Conservation (phyloP, 2,113 vertebrate species). For the Numenius arquata region DNA sequence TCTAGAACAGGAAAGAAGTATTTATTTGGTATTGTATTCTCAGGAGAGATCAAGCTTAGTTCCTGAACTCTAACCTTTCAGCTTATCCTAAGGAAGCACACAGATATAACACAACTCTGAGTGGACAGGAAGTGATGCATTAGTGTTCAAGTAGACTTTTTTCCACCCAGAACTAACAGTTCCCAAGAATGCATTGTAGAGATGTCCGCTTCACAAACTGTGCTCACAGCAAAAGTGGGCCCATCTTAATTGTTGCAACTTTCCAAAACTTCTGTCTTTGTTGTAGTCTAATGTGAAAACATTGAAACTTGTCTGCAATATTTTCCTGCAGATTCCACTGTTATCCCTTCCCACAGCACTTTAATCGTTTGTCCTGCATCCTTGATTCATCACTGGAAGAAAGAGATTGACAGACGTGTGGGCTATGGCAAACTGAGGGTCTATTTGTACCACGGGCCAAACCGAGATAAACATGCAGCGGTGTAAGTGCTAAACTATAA, state of each 20-base stretch:
- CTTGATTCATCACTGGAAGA: conserved; percentile 96
- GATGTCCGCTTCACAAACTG: not conserved
- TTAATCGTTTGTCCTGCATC: conserved; percentile 94
- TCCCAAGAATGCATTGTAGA: not conserved
- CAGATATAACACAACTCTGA: not conserved
- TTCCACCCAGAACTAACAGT: not conserved
- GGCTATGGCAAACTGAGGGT: conserved; percentile 74
- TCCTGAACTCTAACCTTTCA: not conserved
- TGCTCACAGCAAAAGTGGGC: not conserved
- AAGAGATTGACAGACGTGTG: conserved; percentile 85
- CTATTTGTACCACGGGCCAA: conserved; percentile 89
- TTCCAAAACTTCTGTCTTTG: not conserved
- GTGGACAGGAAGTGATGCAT: not conserved
- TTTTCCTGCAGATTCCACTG: conserved; percentile 73
- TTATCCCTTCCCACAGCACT: conserved; percentile 77
- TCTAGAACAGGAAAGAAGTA: not conserved
- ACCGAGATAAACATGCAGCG: conserved; percentile 75
- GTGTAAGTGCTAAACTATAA: conserved; percentile 73
- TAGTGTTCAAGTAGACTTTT: not conserved
- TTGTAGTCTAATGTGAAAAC: not conserved
- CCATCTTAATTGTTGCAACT: not conserved
- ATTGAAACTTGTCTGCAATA: not conserved
- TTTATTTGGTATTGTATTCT: not conserved
- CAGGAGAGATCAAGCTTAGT: not conserved
- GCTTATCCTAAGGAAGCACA: not conserved